Percentiles rank a stretch among this genome's conserved stretches.
Conservation (phyloP, 1,140 invertebrate species). For the Trialeurodes vaporariorum region DNA sequence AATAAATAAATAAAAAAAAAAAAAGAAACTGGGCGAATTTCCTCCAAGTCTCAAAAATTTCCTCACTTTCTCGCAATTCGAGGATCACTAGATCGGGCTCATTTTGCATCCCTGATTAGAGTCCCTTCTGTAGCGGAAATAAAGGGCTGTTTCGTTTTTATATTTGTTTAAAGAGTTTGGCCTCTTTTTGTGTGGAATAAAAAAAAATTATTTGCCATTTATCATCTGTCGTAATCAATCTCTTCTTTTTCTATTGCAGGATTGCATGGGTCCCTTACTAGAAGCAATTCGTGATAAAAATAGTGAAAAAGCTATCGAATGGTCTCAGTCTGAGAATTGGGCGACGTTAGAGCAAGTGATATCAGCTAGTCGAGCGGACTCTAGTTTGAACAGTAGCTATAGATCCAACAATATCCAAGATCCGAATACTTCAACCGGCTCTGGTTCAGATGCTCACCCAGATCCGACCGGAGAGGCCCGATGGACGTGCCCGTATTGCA, state of each 20-base stretch:
- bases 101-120: no score
- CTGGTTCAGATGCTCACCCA: constrained; percentile 2
- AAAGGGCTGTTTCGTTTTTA: no score
- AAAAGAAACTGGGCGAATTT: no score
- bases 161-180: no score
- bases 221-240: constrained; percentile 2
- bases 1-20: no score
- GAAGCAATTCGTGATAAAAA: constrained; percentile 62
- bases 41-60: no score
- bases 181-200: no score
- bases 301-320: constrained; percentile 54
- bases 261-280: constrained; percentile 61
- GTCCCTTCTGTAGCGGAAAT: no score
- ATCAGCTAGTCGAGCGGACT: constrained; percentile 40
- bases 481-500: constrained; percentile 90
- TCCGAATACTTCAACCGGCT: not conserved
- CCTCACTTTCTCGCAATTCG: no score
- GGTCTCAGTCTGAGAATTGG: constrained; percentile 71
- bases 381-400: constrained; percentile 25
- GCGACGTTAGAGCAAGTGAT: constrained; percentile 79
- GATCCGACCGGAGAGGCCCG: constrained; percentile 31
- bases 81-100: no score
- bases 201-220: not conserved
- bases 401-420: constrained; percentile 3
- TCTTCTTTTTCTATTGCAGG: constrained; percentile 38